Conservation (phyloP, 1,140 invertebrate species). For the Aporrectodea caliginosa region DNA sequence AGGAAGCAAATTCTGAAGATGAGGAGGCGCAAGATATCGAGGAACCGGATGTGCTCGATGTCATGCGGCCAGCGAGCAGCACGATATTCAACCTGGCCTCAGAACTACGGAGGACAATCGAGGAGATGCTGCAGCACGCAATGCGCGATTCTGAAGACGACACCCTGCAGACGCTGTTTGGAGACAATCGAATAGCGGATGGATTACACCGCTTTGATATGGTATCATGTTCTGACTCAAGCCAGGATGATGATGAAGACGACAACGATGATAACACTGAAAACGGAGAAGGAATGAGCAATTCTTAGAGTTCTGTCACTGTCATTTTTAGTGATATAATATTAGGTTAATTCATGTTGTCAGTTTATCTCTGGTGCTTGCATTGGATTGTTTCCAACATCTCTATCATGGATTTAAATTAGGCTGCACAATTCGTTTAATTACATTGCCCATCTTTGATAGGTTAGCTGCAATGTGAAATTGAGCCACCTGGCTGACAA, state of each 20-base stretch:
- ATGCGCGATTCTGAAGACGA: not conserved
- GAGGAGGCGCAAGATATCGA: not conserved
- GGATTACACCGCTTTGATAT: not conserved
- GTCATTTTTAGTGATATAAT: too few relatives aligned
- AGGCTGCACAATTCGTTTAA: too few relatives aligned
- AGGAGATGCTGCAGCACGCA: not conserved
- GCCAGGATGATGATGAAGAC: not conserved
- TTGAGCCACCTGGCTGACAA: too few relatives aligned
- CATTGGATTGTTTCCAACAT: too few relatives aligned
- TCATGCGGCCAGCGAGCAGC: not conserved
- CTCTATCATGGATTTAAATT: too few relatives aligned
- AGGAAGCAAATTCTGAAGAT: not conserved
- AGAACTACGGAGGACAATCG: not conserved
- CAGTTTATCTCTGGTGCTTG: too few relatives aligned
- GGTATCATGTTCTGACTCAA: not conserved
- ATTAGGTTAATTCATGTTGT: too few relatives aligned
- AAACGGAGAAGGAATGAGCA: not conserved
- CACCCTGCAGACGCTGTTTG: not conserved
- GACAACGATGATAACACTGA: not conserved
- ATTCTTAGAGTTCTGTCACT: not conserved
- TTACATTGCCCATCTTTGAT: too few relatives aligned
- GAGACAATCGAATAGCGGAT: not conserved
- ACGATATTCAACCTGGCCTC: not conserved
- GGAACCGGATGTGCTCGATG: not conserved
- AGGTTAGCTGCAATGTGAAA: too few relatives aligned